Evolutionary conservation across 2,888 invertebrate species (phyloP).

Genomic region (Exocentrus adspersus): DNA sequence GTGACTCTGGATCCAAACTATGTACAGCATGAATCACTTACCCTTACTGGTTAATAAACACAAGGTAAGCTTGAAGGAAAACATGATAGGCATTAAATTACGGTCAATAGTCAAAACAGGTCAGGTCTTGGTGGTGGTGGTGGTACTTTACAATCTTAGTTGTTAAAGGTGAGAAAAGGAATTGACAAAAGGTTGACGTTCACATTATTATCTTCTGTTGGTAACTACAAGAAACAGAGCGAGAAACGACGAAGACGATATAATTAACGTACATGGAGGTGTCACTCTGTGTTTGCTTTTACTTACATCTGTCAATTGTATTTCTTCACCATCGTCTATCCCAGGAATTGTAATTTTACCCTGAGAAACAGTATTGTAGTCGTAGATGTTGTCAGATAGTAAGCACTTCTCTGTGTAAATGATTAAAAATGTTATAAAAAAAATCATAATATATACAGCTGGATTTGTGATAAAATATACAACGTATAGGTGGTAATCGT

Average conservation of each 20-base stretch:
- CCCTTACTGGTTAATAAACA: slow-evolving; percentile 33
- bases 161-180: background rate
- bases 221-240: background rate
- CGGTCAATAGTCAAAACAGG: background rate
- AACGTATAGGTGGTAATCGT: slow-evolving; percentile 3
- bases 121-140: background rate
- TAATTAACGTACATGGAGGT: background rate
- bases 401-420: slow-evolving; percentile 76
- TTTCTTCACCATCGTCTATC: slow-evolving; percentile 96
- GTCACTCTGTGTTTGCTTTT: slow-evolving; percentile 11
- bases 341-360: slow-evolving; percentile 95
- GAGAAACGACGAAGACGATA: background rate
- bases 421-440: background rate
- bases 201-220: too few species aligned
- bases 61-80: slow-evolving; percentile 18
- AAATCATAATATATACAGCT: slow-evolving; percentile 21
- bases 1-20: slow-evolving; percentile 6
- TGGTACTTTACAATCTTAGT: too few species aligned
- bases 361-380: slow-evolving; percentile 95
- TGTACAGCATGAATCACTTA: slow-evolving; percentile 35
- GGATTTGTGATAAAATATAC: slow-evolving; percentile 22
- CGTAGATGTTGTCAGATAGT: slow-evolving; percentile 88
- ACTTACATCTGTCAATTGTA: slow-evolving; percentile 89
- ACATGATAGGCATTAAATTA: background rate
- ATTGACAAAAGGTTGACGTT: slow-evolving; percentile 27